These are phyloP conservation scores for Orestias chungarensis DNA, from an alignment of 2,797 vertebrate species.

Conservation along the genomic window DNA sequence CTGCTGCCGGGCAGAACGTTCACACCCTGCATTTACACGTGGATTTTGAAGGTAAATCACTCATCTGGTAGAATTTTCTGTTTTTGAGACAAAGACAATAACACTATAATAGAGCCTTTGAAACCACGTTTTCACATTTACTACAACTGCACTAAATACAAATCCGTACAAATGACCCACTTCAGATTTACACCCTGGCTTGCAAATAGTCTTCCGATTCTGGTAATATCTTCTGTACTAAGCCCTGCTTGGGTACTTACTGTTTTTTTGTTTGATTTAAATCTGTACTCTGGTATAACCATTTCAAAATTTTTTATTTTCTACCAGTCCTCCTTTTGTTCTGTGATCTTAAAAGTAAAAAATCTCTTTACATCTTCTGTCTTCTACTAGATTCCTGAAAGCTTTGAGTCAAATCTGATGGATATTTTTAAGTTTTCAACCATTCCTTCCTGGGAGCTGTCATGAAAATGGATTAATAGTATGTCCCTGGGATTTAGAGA, in stretches of 20 bases:
- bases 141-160: not conserved
- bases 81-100: not conserved
- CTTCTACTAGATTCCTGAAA: not conserved
- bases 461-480: not conserved
- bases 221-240: not conserved
- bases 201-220: not conserved
- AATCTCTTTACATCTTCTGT: not conserved
- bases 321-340: not conserved
- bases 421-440: not conserved
- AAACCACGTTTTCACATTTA: not conserved
- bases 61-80: not conserved
- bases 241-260: not conserved
- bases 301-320: not conserved
- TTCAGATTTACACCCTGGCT: no score
- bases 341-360: not conserved
- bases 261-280: not conserved
- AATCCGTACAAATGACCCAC: not conserved
- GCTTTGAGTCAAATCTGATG: not conserved
- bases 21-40: slow-evolving; percentile 20
- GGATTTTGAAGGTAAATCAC: not conserved
- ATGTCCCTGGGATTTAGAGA: not conserved
- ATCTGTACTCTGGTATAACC: not conserved
- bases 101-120: not conserved
- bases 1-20: slow-evolving; percentile 31
- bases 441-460: not conserved